Base-by-base conservation (phyloP, 2,888 invertebrate genomes). In the Microchrysa polita region DNA sequence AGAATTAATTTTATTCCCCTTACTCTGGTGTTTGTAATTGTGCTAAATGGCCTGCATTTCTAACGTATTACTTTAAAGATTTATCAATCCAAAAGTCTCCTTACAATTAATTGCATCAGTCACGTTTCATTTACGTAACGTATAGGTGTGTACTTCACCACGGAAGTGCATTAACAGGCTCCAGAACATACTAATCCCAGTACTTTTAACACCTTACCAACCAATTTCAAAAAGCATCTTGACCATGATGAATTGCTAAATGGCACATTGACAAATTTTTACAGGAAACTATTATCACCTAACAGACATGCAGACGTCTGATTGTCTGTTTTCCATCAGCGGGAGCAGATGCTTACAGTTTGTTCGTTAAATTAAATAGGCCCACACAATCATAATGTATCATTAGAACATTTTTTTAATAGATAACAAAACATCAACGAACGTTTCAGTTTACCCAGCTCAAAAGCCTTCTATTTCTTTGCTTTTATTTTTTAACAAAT, bases 281-380 rank as follows among this genome's bases (percentile, higher is more conserved):
- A 65, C 65, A 65, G 65, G 65, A 65, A 65, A 65, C 23, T 14
- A 65, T 65, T 48, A 65, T 65, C 65, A 65, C 65, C 65, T 65
- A 48, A 61, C 61, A 61, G 14, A 65, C 18, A n/a, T n/a, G n/a
- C n/a, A n/a, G n/a, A n/a, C n/a, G n/a, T n/a, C n/a, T n/a, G n/a
- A n/a, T n/a, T n/a, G 65, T 65, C 4, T 48, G 44, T 42, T 48
- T 20, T 44, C 22, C 65, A n/a, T 34, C 4, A 34, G 27, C 4
- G n/a, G 10, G 2, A 48, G 65, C 65, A 65, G 65, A 44, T 65
- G 65, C 48, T 4, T 18, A n/a, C n/a, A n/a, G n/a, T 20, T 48
- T 16, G 34, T 18, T 48, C 5, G 20, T 20, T 22, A 16, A 5
- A 20, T 20, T 23, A 7, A 22, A 65, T 65, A 34, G 4, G 27